These are phyloP conservation scores for Cylindroiulus punctatus DNA, from an alignment of 2,888 invertebrate species.

Conservation along the genomic window DNA sequence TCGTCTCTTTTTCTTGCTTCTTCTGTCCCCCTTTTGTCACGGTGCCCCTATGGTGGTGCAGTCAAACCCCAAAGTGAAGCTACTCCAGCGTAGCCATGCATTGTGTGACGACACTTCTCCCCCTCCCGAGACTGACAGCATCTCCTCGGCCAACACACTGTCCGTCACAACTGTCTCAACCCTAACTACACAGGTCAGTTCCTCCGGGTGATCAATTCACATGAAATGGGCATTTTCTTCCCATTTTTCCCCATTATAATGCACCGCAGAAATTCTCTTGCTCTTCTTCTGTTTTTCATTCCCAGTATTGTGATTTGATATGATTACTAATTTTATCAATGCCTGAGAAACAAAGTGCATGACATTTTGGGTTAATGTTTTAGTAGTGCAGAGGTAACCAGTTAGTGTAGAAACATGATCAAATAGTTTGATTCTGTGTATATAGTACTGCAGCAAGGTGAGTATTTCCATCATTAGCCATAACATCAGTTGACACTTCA, in stretches of 20 bases:
- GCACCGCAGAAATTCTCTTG: conserved; percentile 46
- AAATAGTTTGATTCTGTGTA: too few species aligned
- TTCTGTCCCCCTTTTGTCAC: conserved; percentile 44
- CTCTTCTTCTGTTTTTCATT: conserved; percentile 31
- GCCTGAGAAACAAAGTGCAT: neutral
- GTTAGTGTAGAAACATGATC: too few species aligned
- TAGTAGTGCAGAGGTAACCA: neutral
- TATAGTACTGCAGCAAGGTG: too few species aligned
- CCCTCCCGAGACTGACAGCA: conserved; percentile 65
- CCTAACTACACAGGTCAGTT: conserved; percentile 58
- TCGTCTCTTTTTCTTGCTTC: conserved; percentile 42
- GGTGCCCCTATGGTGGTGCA: conserved; percentile 42
- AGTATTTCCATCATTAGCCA: too few species aligned
- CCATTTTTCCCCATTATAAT: neutral
- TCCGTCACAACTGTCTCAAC: conserved; percentile 58
- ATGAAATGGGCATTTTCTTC: neutral
- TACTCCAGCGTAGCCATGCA: conserved; percentile 86
- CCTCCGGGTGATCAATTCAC: conserved; percentile 17
- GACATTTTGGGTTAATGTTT: neutral
- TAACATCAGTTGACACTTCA: too few species aligned
- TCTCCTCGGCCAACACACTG: conserved; percentile 57
- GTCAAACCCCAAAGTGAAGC: conserved; percentile 61
- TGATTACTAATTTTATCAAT: neutral
- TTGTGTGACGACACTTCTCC: conserved; percentile 82
- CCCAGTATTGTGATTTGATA: neutral